Evolutionary conservation across 2,797 vertebrate genomes (phyloP).

Genomic region (Platalea minor): DNA sequence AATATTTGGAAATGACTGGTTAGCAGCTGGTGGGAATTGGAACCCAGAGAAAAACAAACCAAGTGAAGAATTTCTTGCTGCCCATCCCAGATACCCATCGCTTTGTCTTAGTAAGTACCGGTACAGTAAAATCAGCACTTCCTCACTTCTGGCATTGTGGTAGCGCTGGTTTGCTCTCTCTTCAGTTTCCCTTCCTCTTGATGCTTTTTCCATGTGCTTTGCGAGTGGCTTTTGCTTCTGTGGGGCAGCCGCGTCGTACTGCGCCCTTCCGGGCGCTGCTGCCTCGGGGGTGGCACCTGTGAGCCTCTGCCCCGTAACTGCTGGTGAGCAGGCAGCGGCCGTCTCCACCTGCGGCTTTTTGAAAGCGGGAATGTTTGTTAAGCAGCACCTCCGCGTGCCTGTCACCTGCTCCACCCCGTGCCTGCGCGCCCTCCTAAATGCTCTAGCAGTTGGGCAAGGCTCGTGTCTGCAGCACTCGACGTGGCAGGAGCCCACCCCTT

Average conservation of each 20-base stretch:
- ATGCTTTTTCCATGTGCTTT: background rate
- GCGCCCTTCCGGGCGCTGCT: background rate
- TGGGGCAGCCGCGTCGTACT: background rate
- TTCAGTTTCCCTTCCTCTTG: background rate
- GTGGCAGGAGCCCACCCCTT: fast-evolving
- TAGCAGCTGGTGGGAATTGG: slow-evolving; percentile 81
- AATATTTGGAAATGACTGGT: slow-evolving; percentile 87
- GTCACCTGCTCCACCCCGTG: background rate
- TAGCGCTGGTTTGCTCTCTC: background rate
- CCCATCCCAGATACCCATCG: slow-evolving; percentile 83
- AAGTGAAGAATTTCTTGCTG: slow-evolving; percentile 77
- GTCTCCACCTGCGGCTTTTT: background rate
- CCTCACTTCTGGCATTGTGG: background rate
- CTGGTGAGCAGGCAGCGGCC: background rate
- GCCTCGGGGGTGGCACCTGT: background rate
- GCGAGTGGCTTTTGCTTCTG: background rate
- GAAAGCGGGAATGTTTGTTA: background rate
- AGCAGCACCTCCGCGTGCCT: background rate
- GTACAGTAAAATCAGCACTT: background rate
- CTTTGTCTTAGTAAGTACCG: slow-evolving; percentile 85
- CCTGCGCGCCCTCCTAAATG: background rate
- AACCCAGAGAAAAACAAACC: slow-evolving; percentile 73
- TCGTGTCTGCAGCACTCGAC: fast-evolving
- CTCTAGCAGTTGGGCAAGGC: background rate
- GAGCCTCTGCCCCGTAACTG: background rate